Conservation (phyloP, 1,140 invertebrate genomes). For the Drosophila willistoni region DNA sequence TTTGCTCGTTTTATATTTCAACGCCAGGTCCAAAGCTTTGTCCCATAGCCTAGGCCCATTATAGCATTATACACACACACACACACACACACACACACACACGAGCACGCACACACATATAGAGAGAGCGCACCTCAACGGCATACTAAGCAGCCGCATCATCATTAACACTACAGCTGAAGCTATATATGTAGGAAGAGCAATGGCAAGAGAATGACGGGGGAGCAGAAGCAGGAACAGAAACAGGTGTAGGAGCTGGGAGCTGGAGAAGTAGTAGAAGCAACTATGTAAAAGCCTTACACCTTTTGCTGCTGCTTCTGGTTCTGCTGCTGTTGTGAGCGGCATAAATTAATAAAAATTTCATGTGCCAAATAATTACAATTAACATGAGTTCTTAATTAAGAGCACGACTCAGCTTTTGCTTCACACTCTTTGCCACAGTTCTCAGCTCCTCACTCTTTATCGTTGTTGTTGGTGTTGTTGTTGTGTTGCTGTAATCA, state of each 20-base stretch:
- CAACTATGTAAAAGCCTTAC: conserved; percentile 45
- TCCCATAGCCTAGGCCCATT: conserved; percentile 42
- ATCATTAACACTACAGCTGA: conserved; percentile 58
- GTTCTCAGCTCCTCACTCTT: conserved; percentile 23
- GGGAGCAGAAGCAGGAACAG: conserved; percentile 33
- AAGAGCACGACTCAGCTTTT: conserved; percentile 68
- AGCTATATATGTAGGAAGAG: conserved; percentile 20
- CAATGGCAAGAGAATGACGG: background rate
- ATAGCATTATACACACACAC: conserved; percentile 52
- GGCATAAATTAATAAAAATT: conserved; percentile 83
- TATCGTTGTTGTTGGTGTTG: conserved; percentile 40
- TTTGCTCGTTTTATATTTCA: conserved; percentile 78
- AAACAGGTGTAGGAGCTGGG: conserved; percentile 7
- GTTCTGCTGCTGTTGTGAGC: conserved; percentile 73
- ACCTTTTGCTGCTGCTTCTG: conserved; percentile 49
- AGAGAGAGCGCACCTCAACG: conserved; percentile 37
- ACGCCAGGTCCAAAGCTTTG: conserved; percentile 31
- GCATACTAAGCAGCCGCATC: conserved; percentile 75
- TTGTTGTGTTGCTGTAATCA: conserved; percentile 60
- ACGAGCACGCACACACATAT: conserved; percentile 38
- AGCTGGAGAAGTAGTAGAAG: conserved; percentile 38
- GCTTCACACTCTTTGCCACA: conserved; percentile 6
- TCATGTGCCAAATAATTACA: conserved; percentile 83
- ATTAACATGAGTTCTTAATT: conserved; percentile 83
- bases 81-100: conserved; percentile 16